phyloP scores from a whole-genome alignment of 2,888 invertebrate species.

The Hyles lineata region DNA sequence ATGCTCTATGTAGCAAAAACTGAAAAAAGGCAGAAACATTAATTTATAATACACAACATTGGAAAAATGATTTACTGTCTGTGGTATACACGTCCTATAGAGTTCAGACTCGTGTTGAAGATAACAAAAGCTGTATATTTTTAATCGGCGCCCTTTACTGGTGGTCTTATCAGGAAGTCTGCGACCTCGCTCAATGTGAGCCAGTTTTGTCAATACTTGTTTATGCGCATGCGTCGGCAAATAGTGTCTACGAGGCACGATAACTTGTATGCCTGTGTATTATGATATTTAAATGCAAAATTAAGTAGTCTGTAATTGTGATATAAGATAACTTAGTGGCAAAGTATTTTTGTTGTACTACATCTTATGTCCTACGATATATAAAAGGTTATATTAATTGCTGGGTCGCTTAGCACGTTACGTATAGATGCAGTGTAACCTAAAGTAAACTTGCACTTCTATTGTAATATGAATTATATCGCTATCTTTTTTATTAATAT shows the following conservation, averaged over 20 bases:
- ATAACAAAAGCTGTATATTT: neutral
- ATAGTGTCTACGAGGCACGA: constrained; percentile 33
- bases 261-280: neutral
- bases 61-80: neutral
- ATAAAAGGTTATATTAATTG: no score
- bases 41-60: neutral
- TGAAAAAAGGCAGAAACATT: no score
- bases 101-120: neutral
- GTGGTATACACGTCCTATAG: neutral
- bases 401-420: no score
- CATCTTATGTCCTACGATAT: no score
- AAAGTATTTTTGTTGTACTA: no score
- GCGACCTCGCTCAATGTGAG: constrained; percentile 55
- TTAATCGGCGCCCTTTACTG: constrained; percentile 38
- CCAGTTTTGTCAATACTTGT: constrained; percentile 48
- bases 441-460: no score
- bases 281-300: no score
- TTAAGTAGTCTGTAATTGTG: no score
- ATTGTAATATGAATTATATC: no score
- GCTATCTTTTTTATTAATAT: no score
- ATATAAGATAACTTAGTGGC: no score
- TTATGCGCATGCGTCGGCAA: constrained; percentile 25
- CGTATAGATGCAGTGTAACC: no score
- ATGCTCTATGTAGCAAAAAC: neutral
- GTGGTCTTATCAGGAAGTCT: constrained; percentile 51